Evolutionary conservation across 1,140 invertebrate species (phyloP), one percentile per base, ranked within the genome.

Genomic region (Eciton burchellii): DNA sequence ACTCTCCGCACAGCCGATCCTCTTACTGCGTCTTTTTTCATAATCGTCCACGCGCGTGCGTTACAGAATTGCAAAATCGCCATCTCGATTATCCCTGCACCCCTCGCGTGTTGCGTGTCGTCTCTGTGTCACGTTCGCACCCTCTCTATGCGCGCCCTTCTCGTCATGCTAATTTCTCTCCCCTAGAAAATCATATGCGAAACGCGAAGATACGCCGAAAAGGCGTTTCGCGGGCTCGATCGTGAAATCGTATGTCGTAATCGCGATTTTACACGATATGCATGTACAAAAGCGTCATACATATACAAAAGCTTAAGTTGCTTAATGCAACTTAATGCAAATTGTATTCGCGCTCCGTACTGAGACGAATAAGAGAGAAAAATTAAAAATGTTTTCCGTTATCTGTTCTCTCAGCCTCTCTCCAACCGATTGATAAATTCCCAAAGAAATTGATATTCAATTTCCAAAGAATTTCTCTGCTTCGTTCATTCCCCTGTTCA

Each of bases 131-230:
- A 35, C 16, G 14, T 60, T 29, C 29, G 47, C 68, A 54, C 74
- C 57, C 68, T 52, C 52, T 45, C 21, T 49, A 62, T 63, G 29
- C 83, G 26, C 12, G 45, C 77, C n/a, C n/a, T n/a, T n/a, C 47
- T 41, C 56, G 77, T 87, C 52, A 88, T 88, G 83, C 49, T 82
- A 88, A 88, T 88, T 87, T 79, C 66, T 45, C 54, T 57, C 14
- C 49, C 35, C 43, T n/a, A 54, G 21, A 14, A 66, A 49, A 68
- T 57, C 47, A 19, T 70, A 72, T 49, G 41, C 63, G 72, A 83
- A 83, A 26, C 49, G 52, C 41, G 12, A 83, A 82, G 45, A 72
- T 60, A 41, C 47, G 57, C 52, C 72, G n/a, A 41, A 62, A 83
- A 56, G 52, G 57, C 21, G 76, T 85, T 85, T 68, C 14, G 12